Base-by-base conservation (phyloP, 2,113 vertebrate species). In the Bujurquina vittata region DNA sequence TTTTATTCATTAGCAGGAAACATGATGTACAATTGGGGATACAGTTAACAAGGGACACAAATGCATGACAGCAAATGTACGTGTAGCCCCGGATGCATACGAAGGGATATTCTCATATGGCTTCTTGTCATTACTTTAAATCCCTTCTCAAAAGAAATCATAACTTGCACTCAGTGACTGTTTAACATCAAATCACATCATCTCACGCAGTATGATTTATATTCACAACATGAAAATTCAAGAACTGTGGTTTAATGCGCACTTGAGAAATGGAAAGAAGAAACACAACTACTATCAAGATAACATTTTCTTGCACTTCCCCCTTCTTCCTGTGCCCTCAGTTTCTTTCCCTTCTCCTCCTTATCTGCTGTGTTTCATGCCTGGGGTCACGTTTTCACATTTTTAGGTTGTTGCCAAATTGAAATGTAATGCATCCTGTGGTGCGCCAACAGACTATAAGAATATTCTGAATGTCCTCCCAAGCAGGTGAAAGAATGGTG, bases 351-450 rank as follows among this genome's bases (percentile, higher is more conserved):
- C 58, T 74, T 33, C 14, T 23, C 31, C 49, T 84, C 37, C 40
- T 15, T 26, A 35, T n/a, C 52, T 52, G 63, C 74, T 75, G 54
- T 67, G 9, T 79, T 76, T 63, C 22, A 62, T 79, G 67, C 35
- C 69, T 81, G 83, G 31, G 67, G 74, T 77, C 63, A 72, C 52
- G 59, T 88, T 88, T 84, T 65, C 82, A 83, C 75, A 78, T 67
- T 80, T 76, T 67, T 43, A 59, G 22, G 57, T 43, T 62, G 52
- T 73, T 52, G 67, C 63, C 18, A 31, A 88, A 87, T 85, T 85
- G 58, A 76, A 90, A 88, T 80, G 56, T 65, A 79, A 75, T 55
- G 18, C 29, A 73, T 81, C 73, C 35, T 54, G 77, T 57, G n/a
- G 76, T 60, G 81, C 49, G 59, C 61, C 73, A 54, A 43, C 49